Percentiles rank a stretch among this genome's conserved stretches.
phyloP scores from a whole-genome alignment of 1,140 invertebrate genomes.

The Nasonia giraulti region DNA sequence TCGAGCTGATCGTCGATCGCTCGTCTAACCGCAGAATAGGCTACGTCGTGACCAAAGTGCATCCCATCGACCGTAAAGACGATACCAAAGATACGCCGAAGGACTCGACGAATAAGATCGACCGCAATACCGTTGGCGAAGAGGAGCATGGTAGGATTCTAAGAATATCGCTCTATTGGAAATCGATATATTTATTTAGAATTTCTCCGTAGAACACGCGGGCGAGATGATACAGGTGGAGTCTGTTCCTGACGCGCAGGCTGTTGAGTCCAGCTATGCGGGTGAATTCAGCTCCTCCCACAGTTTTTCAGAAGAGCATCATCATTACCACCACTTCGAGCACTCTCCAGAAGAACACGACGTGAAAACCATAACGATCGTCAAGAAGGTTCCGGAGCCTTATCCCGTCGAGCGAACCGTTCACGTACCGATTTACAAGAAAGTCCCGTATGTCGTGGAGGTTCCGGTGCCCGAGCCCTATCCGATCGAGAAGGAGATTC shows the following conservation, averaged over 20 bases:
- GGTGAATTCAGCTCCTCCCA: not conserved
- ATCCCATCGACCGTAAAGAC: slow-evolving; percentile 57
- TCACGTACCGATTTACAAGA: slow-evolving; percentile 68
- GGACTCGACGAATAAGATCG: slow-evolving; percentile 54
- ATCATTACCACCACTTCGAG: not conserved
- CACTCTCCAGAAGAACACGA: not conserved
- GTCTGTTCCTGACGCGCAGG: slow-evolving; percentile 10
- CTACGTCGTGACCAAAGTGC: slow-evolving; percentile 59
- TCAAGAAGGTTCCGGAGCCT: slow-evolving; percentile 70
- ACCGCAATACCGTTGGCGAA: slow-evolving; percentile 57
- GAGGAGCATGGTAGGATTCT: slow-evolving; percentile 54
- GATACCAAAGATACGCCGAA: slow-evolving; percentile 53
- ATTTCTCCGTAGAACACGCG: slow-evolving; percentile 10
- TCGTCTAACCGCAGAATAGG: slow-evolving; percentile 55
- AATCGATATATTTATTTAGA: not conserved
- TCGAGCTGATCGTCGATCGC: slow-evolving; percentile 55
- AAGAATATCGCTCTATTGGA: not conserved
- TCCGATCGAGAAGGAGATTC: slow-evolving; percentile 67
- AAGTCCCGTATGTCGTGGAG: slow-evolving; percentile 71
- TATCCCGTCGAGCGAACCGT: slow-evolving; percentile 71
- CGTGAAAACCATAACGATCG: slow-evolving; percentile 73
- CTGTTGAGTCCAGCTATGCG: not conserved
- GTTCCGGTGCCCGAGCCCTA: slow-evolving; percentile 80
- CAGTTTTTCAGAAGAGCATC: not conserved
- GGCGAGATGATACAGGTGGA: not conserved